phyloP scores from a whole-genome alignment of 2,113 vertebrate genomes.

The Cyrtonyx montezumae region DNA sequence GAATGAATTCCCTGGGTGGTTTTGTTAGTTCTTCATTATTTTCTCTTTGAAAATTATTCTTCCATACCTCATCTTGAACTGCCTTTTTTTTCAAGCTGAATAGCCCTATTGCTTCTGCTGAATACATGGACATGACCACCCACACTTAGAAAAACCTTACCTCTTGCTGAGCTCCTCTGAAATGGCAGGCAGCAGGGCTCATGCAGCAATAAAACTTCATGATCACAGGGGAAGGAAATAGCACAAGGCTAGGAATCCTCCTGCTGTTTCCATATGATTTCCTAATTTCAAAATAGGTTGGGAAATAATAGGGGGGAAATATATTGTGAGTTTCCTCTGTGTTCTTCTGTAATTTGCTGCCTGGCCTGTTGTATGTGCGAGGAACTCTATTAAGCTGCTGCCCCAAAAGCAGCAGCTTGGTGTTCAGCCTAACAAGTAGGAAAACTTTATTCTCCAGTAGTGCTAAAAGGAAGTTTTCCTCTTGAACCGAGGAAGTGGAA shows the following conservation, averaged over 20 bases:
- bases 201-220: slow-evolving; percentile 65
- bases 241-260: slow-evolving; percentile 37
- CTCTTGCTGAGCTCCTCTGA: slow-evolving; percentile 68
- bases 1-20: slow-evolving; percentile 32
- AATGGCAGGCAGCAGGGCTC: slow-evolving; percentile 64
- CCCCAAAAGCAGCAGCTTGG: slow-evolving; percentile 14
- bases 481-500: not conserved
- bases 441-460: slow-evolving; percentile 3
- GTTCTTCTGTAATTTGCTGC: slow-evolving; percentile 25
- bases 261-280: slow-evolving; percentile 69
- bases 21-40: slow-evolving; percentile 68
- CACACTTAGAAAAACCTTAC: slow-evolving; percentile 66
- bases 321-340: slow-evolving; percentile 51
- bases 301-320: slow-evolving; percentile 69
- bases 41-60: slow-evolving; percentile 65
- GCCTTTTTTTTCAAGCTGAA: slow-evolving; percentile 47
- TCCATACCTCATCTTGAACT: slow-evolving; percentile 36
- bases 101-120: slow-evolving; percentile 42
- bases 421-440: not conserved
- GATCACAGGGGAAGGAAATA: slow-evolving; percentile 72
- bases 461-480: slow-evolving; percentile 10
- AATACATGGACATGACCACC: slow-evolving; percentile 56
- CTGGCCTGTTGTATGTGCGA: not conserved
- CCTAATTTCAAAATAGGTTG: slow-evolving; percentile 73
- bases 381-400: slow-evolving; percentile 44